Evolutionary conservation across 1,140 invertebrate species (phyloP), one percentile per base, ranked within the genome.

Genomic region (Triops cancriformis): DNA sequence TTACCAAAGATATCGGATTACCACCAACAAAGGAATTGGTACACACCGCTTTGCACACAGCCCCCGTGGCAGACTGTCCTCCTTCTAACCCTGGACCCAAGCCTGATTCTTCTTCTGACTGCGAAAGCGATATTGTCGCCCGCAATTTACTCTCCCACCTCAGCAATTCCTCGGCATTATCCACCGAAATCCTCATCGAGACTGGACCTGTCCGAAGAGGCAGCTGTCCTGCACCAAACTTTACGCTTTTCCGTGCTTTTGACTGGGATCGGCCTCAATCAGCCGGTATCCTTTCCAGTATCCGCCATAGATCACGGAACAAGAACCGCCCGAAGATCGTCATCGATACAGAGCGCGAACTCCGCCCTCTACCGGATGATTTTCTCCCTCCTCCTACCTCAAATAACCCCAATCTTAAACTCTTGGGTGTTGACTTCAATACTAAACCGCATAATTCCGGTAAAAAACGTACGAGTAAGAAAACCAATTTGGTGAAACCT

Each of bases 1-100:
- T 64, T 64, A 64, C 51, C 51, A 64, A 64, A 64, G 51, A 64
- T 64, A 64, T 64, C 51, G 51, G 3, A 64, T 64, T 64, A 64
- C 51, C 23, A 6, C 51, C 14, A 64, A 23, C 51, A 64, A 64
- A 18, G 4, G 51, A 64, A 23, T 64, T 23, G 51, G 51, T 64
- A 64, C 51, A 64, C 51, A 64, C 51, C 10, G 51, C 51, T 14
- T 14, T 64, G 51, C 51, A 64, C 14, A 64, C 51, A 64, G 51
- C 51, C 23, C 51, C 51, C 23, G 51, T 64, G 14, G 51, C 51
- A 18, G 3, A 23, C 23, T 64, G 3, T 64, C 51, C n/a, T 23
- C 3, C 51, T 23, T 18, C 51, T 64, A 6, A 23, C 51, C 51
- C 51, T 64, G 23, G 10, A 5, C 3, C 51, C 51, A 64, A 23